phyloP scores from a whole-genome alignment of 2,113 vertebrate genomes.

The Gymnocephalus cernua region DNA sequence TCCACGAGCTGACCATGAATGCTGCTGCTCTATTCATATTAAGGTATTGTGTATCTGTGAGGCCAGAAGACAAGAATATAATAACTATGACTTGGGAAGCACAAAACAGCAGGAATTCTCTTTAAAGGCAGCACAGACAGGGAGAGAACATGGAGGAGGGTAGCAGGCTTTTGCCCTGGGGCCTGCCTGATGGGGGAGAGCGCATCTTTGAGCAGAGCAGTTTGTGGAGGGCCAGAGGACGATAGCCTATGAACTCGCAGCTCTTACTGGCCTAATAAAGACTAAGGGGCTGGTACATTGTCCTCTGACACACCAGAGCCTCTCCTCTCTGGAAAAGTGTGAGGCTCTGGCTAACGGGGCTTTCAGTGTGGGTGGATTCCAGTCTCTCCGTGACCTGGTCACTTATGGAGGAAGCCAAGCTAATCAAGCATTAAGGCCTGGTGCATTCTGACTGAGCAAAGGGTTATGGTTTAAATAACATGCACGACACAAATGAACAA shows the following conservation, averaged over 20 bases:
- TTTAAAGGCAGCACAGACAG: conserved; percentile 72
- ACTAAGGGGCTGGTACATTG: conserved; percentile 58
- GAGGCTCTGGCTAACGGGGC: conserved; percentile 49
- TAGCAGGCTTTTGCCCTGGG: conserved; percentile 61
- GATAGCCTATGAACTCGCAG: conserved; percentile 72
- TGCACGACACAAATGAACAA: conserved; percentile 5
- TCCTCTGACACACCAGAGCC: conserved; percentile 70
- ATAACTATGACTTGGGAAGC: conserved; percentile 70
- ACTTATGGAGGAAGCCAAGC: conserved; percentile 69
- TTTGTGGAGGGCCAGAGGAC: conserved; percentile 73
- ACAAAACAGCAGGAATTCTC: conserved; percentile 77
- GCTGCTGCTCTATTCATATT: conserved; percentile 41
- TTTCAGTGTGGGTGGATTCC: conserved; percentile 63
- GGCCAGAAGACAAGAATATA: conserved; percentile 72
- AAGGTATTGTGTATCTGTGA: conserved; percentile 56
- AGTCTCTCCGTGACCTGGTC: conserved; percentile 64
- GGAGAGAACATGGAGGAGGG: conserved; percentile 63
- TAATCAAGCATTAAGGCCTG: conserved; percentile 55
- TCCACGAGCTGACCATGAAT: conserved; percentile 31
- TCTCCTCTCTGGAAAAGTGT: conserved; percentile 49
- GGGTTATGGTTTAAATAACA: conserved; percentile 31
- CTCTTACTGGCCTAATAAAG: conserved; percentile 72
- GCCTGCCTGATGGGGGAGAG: conserved; percentile 64
- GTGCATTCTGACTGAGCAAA: conserved; percentile 11
- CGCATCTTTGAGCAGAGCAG: conserved; percentile 71